A percentile compares a stretch with the other conserved stretches of the same genome.
phyloP scores from a whole-genome alignment of 2,113 vertebrate genomes.

The Poeciliopsis occidentalis region DNA sequence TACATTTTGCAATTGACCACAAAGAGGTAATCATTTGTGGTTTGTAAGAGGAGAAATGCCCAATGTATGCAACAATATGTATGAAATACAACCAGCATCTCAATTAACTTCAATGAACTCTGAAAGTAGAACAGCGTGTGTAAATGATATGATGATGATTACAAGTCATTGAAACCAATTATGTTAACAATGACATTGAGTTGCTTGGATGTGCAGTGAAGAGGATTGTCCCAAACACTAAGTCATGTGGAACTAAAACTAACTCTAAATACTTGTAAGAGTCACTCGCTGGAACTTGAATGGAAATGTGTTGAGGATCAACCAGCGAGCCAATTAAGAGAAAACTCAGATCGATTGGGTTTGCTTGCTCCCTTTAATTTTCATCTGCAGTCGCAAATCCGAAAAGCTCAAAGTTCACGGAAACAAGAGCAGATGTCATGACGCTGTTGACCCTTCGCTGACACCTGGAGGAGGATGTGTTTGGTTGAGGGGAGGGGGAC shows the following conservation, averaged over 20 bases:
- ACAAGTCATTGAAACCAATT: too few relatives aligned
- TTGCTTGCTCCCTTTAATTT: not conserved
- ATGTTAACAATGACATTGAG: too few relatives aligned
- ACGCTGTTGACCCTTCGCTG: not conserved
- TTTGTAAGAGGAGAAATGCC: too few relatives aligned
- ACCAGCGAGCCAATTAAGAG: not conserved
- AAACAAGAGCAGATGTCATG: not conserved
- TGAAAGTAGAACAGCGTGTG: too few relatives aligned
- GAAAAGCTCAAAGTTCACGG: not conserved
- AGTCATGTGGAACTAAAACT: not conserved
- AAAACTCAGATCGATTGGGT: not conserved
- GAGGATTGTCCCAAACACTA: not conserved
- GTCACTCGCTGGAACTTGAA: not conserved
- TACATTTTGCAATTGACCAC: too few relatives aligned
- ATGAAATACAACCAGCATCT: too few relatives aligned
- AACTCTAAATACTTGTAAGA: too few relatives aligned
- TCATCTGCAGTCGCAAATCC: not conserved
- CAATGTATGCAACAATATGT: too few relatives aligned
- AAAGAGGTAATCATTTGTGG: too few relatives aligned
- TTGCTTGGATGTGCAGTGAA: too few relatives aligned
- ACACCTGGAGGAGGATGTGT: slow-evolving; percentile 9
- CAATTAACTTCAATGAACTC: too few relatives aligned
- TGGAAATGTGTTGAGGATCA: not conserved
- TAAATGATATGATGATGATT: too few relatives aligned
- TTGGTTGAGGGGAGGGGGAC: not conserved